Conservation (phyloP, 2,888 invertebrate species). For the Beris chalybata region DNA sequence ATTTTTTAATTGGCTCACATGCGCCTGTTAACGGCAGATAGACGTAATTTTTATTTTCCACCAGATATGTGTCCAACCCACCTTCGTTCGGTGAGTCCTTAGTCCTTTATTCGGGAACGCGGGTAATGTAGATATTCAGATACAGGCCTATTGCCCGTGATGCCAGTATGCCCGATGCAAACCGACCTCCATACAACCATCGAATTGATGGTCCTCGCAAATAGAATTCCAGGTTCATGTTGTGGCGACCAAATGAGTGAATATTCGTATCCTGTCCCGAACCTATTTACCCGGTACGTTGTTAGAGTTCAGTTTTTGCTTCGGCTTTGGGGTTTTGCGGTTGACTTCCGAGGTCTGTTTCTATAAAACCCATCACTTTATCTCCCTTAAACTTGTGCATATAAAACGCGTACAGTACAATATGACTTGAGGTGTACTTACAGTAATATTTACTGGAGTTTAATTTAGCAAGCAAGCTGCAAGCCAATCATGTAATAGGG, state of each 20-base stretch:
- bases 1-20: constrained; percentile 23
- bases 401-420: too few species aligned
- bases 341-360: constrained; percentile 44
- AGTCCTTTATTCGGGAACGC: neutral
- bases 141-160: neutral
- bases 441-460: too few species aligned
- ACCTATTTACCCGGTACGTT: neutral
- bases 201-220: constrained; percentile 22
- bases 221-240: constrained; percentile 17
- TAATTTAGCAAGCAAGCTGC: too few species aligned
- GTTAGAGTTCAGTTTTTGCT: constrained; percentile 33
- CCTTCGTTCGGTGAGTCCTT: neutral
- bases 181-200: neutral
- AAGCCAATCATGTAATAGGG: too few species aligned
- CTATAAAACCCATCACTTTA: neutral
- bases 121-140: neutral
- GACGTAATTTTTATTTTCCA: constrained; percentile 26
- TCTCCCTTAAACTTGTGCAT: too few species aligned
- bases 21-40: constrained; percentile 35
- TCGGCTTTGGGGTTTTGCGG: constrained; percentile 49
- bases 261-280: neutral
- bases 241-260: constrained; percentile 24
- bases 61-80: neutral
- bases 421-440: too few species aligned
- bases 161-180: neutral